Evolutionary conservation across 1,140 invertebrate genomes (phyloP).

Genomic region (Drosophila malerkotliana): DNA sequence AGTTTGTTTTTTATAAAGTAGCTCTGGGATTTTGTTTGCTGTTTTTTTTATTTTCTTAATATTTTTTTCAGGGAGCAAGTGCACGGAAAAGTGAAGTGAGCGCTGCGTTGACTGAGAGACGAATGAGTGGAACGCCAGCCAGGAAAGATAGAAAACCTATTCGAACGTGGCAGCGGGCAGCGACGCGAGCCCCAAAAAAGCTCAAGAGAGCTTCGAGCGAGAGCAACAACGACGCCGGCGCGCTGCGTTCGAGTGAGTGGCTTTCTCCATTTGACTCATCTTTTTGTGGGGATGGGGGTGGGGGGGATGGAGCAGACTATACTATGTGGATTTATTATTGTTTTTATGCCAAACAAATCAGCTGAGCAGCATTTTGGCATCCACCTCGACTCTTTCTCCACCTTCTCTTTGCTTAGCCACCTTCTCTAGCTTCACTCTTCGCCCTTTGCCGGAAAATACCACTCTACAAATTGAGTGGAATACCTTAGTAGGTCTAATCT

Average conservation of each 20-base stretch:
- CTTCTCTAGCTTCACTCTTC: not conserved
- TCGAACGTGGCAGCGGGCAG: constrained; percentile 24
- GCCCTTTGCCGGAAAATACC: not conserved
- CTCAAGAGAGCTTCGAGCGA: constrained; percentile 14
- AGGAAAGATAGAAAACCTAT: constrained; percentile 19
- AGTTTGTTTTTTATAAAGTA: not conserved
- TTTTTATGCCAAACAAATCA: constrained; percentile 69
- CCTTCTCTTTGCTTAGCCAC: constrained; percentile 1
- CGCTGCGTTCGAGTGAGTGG: constrained; percentile 22
- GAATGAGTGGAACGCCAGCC: constrained; percentile 74
- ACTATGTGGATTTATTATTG: constrained; percentile 62
- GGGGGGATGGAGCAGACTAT: constrained; percentile 6
- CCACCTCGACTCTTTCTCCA: not conserved
- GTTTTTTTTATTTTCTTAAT: constrained; percentile 4
- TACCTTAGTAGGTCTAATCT: constrained; percentile 36
- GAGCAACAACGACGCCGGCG: constrained; percentile 25
- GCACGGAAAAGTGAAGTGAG: constrained; percentile 71
- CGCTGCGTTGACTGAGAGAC: constrained; percentile 76
- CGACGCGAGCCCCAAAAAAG: constrained; percentile 36
- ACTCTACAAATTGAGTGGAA: constrained; percentile 9
- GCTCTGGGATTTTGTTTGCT: not conserved
- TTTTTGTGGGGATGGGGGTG: not conserved
- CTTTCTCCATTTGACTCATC: constrained; percentile 20
- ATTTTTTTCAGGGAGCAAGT: constrained; percentile 60
- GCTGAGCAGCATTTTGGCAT: constrained; percentile 24